Evolutionary conservation across 2,113 vertebrate genomes (phyloP), one percentile per base, ranked within the genome.

Genomic region (Columbina picui): DNA sequence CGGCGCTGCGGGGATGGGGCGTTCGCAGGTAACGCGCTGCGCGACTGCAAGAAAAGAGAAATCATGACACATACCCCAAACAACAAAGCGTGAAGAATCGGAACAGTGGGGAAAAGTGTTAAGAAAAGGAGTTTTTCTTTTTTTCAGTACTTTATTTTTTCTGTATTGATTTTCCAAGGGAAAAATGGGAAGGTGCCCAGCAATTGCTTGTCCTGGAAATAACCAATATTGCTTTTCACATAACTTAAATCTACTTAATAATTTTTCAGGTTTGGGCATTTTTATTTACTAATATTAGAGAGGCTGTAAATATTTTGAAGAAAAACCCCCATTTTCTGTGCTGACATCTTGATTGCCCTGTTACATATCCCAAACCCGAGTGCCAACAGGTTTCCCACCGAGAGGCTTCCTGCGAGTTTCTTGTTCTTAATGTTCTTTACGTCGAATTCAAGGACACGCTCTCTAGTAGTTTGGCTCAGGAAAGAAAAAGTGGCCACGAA

Each of bases 41-140:
- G 45, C 5, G 20, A 90, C 84, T 55, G 96, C 65, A 29, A 81
- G 67, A 53, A 86, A 25, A 92, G 29, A 69, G 97, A 93, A 53
- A 32, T 57, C 27, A 91, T 43, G 19, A 90, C 53, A 73, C 93
- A 87, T 15, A 96, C 15, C 14, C 87, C 87, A 78, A 97, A 96
- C 56, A 96, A 95, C 25, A 94, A 80, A 25, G 89, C 61, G 20
- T 89, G 96, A 22, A 98, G 90, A 41, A 91, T 88, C 95, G 96
- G 77, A 78, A 55, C 64, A 68, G 70, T 84, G 36, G 55, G 9
- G 67, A 34, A 56, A 70, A 39, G 29, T 23, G n/a, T 20, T 43
- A 29, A 60, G 34, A 73, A 67, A 50, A 70, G 21, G 26, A 4
- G 6, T 6, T 7, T 43, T 27, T 69, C 55, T 47, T 81, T 82